These are phyloP conservation scores for Pseudochirops corinnae DNA, from an alignment of 2,797 vertebrate species.

Conservation along the genomic window DNA sequence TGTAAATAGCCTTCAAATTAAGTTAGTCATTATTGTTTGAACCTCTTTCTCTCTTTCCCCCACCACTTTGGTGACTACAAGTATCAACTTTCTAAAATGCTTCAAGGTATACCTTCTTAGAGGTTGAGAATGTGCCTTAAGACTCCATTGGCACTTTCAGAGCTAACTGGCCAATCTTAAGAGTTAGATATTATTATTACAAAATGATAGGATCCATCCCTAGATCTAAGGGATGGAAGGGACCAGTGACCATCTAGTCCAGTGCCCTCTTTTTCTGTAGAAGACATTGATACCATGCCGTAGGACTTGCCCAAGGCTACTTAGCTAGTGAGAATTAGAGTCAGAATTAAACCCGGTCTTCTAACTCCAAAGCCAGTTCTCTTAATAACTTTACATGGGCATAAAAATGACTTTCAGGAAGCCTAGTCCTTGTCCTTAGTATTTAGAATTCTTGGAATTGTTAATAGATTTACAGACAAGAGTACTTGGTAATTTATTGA, in stretches of 20 bases:
- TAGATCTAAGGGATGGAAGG: background rate
- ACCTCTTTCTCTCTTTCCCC: background rate
- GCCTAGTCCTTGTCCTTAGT: conserved; percentile 2
- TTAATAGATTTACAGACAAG: background rate
- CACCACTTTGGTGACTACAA: background rate
- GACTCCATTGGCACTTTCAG: background rate
- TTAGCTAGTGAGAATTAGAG: background rate
- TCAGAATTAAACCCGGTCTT: background rate
- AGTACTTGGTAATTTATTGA: background rate
- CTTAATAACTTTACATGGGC: background rate
- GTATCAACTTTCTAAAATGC: conserved; percentile 19
- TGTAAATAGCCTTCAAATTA: background rate
- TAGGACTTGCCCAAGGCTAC: background rate
- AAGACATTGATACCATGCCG: background rate
- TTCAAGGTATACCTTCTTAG: background rate
- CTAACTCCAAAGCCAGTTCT: background rate
- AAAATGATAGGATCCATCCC: background rate
- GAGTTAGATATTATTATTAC: background rate
- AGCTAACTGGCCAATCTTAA: background rate
- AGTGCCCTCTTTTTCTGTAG: background rate
- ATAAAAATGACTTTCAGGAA: background rate
- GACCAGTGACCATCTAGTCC: background rate
- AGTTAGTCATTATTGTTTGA: background rate
- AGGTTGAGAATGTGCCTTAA: background rate
- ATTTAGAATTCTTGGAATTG: background rate